These are phyloP conservation scores for Falcunculus frontatus DNA, from an alignment of 2,113 vertebrate genomes.

Conservation along the genomic window DNA sequence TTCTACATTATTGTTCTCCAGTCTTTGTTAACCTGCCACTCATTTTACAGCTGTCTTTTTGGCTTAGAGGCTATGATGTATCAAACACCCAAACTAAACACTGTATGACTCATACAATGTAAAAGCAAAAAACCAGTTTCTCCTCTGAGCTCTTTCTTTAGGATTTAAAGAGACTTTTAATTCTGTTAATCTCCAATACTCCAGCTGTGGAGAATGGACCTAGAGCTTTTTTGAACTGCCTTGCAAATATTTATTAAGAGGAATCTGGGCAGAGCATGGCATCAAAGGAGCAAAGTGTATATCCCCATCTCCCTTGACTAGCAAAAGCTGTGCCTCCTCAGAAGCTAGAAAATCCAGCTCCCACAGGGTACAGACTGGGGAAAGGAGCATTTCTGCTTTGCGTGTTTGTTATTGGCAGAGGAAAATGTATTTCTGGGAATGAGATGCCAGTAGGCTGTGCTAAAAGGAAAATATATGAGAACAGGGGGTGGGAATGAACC, in stretches of 20 bases:
- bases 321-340: not conserved
- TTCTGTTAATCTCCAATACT: slow-evolving; percentile 18
- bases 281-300: not conserved
- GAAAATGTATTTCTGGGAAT: not conserved
- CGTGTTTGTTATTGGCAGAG: not conserved
- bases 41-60: slow-evolving; percentile 14
- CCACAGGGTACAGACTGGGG: not conserved
- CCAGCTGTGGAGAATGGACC: not conserved
- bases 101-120: not conserved
- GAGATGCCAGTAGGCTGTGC: not conserved
- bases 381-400: not conserved
- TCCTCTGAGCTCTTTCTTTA: not conserved
- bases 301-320: not conserved
- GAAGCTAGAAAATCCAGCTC: not conserved
- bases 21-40: slow-evolving; percentile 13
- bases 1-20: not conserved
- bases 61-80: not conserved
- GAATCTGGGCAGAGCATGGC: not conserved
- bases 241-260: not conserved
- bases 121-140: not conserved
- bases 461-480: not conserved
- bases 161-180: not conserved
- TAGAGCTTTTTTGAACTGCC: not conserved
- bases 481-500: not conserved
- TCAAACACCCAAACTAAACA: slow-evolving; percentile 23